Evolutionary conservation across 2,888 invertebrate species (phyloP).

Genomic region (Sipha maydis): DNA sequence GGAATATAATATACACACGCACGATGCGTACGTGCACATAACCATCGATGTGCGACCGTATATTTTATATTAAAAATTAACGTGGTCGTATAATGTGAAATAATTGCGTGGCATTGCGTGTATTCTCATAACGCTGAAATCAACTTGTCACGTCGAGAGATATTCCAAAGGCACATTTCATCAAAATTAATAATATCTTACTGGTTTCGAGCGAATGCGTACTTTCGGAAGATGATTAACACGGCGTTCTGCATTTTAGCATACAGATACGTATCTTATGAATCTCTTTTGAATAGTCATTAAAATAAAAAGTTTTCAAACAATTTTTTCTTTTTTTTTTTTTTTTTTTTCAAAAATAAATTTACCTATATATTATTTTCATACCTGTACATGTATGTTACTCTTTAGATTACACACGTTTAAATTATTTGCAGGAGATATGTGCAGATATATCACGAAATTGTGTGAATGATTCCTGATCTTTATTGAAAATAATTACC

Average conservation of each 20-base stretch:
- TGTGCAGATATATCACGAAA: too few species aligned
- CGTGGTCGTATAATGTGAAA: too few species aligned
- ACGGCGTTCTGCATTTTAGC: not conserved
- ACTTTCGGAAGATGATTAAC: conserved; percentile 4
- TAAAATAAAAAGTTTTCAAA: not conserved
- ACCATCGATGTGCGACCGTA: too few species aligned
- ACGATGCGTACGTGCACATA: too few species aligned
- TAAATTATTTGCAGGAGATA: too few species aligned
- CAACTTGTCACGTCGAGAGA: not conserved
- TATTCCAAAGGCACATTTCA: not conserved
- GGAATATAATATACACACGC: too few species aligned
- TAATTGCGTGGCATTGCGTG: not conserved
- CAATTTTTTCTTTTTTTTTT: not conserved
- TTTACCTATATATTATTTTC: too few species aligned
- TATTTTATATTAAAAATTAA: too few species aligned
- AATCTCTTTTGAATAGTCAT: not conserved
- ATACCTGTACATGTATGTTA: not conserved
- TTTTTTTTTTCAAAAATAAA: not conserved
- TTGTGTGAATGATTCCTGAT: too few species aligned
- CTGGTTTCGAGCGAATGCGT: not conserved
- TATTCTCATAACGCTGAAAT: not conserved
- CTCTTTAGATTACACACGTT: not conserved
- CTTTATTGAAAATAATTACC: too few species aligned
- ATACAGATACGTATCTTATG: not conserved
- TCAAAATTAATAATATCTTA: not conserved